These are phyloP conservation scores for Pangasius sanitwongsei DNA, from an alignment of 2,797 vertebrate genomes.

Conservation along the genomic window DNA sequence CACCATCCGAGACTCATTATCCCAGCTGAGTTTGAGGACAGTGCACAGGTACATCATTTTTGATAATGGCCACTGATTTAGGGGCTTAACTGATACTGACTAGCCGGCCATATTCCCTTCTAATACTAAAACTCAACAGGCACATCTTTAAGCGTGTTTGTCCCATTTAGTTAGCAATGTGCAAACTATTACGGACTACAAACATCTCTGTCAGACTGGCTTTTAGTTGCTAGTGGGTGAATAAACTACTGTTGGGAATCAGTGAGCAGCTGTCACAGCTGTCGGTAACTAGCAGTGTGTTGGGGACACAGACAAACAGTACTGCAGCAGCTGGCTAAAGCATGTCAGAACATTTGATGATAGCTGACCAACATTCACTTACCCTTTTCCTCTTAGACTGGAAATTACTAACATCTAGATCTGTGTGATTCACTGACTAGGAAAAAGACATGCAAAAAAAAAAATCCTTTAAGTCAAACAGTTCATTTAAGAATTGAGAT, in stretches of 20 bases:
- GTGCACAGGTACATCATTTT: no score
- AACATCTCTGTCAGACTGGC: constrained; percentile 1
- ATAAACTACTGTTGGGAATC: constrained; percentile 59
- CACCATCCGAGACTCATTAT: neutral
- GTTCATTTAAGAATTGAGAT: neutral
- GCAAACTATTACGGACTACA: neutral
- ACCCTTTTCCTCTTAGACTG: constrained; percentile 87
- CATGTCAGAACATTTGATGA: neutral
- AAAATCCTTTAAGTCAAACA: neutral
- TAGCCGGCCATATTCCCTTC: neutral
- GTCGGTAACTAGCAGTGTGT: constrained; percentile 43
- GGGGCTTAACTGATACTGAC: neutral
- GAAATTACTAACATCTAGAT: constrained; percentile 72
- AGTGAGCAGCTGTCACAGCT: constrained; percentile 70
- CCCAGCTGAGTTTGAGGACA: neutral
- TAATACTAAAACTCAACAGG: neutral
- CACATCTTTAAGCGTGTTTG: neutral
- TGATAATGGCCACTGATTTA: neutral
- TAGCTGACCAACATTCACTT: constrained; percentile 61
- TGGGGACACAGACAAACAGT: constrained; percentile 7
- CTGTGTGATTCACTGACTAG: constrained; percentile 81
- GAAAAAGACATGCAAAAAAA: neutral
- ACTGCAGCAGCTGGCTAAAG: constrained; percentile 5
- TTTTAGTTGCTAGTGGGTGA: constrained; percentile 39
- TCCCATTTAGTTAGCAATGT: neutral